These are phyloP conservation scores for Drosophila hamatofila DNA, from an alignment of 2,888 invertebrate genomes.

Conservation along the genomic window DNA sequence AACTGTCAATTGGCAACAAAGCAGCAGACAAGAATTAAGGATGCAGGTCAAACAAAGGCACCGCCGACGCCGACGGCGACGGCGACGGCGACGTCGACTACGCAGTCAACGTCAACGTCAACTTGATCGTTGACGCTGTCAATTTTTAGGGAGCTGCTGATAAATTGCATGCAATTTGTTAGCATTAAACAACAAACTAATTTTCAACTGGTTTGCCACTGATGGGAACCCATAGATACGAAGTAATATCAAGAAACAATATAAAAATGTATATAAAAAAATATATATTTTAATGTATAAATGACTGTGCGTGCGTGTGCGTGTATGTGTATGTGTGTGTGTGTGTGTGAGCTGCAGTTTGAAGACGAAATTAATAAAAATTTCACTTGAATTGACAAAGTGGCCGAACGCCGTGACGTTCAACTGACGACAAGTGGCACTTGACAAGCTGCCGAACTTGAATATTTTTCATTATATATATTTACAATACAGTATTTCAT, in stretches of 20 bases:
- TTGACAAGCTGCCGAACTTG: slow-evolving; percentile 82
- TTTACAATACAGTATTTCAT: slow-evolving; percentile 70
- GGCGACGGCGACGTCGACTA: not conserved
- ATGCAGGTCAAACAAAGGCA: slow-evolving; percentile 73
- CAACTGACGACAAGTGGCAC: slow-evolving; percentile 81
- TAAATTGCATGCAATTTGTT: slow-evolving; percentile 77
- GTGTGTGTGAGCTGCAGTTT: slow-evolving; percentile 61
- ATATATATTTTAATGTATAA: slow-evolving; percentile 10
- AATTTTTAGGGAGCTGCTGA: slow-evolving; percentile 61
- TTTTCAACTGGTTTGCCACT: slow-evolving; percentile 60
- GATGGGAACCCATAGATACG: slow-evolving; percentile 59
- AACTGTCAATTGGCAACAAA: slow-evolving; percentile 83
- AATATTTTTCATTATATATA: slow-evolving; percentile 50
- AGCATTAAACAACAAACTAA: slow-evolving; percentile 75
- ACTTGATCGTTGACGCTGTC: slow-evolving; percentile 14
- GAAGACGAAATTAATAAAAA: slow-evolving; percentile 82
- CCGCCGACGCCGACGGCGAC: slow-evolving; percentile 51
- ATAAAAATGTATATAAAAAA: slow-evolving; percentile 10
- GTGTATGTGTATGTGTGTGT: slow-evolving; percentile 8
- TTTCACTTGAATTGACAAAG: slow-evolving; percentile 83
- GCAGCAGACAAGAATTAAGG: slow-evolving; percentile 67
- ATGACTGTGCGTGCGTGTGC: slow-evolving; percentile 1
- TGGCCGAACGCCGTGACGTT: slow-evolving; percentile 81
- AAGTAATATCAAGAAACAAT: slow-evolving; percentile 24
- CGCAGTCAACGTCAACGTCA: not conserved